Conservation (phyloP, 2,888 invertebrate genomes). For the Scaptomyza reducta region DNA sequence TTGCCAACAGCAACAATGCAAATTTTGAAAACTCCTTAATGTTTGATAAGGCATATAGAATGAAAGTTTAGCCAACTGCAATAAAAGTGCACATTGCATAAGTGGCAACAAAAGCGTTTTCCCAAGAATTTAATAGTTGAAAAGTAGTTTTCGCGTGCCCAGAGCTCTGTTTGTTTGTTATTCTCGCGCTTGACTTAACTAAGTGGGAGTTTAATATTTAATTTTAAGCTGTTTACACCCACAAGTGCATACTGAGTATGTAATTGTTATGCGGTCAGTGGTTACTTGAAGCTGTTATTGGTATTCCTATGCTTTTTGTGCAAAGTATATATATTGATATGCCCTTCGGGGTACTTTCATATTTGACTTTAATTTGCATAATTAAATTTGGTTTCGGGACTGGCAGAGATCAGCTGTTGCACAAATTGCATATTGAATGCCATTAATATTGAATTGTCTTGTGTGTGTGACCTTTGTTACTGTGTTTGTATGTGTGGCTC, state of each 20-base stretch:
- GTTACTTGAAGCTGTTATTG: background rate
- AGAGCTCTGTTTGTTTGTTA: background rate
- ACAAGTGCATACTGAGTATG: background rate
- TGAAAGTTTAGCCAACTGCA: constrained; percentile 63
- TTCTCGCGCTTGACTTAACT: background rate
- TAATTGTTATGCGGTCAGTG: constrained; percentile 25
- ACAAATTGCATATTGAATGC: constrained; percentile 37
- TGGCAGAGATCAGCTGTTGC: constrained; percentile 1
- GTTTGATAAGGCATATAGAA: constrained; percentile 63
- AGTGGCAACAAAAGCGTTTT: constrained; percentile 6
- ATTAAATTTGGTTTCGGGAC: constrained; percentile 45
- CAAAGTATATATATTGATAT: constrained; percentile 16
- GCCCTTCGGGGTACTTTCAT: constrained; percentile 22
- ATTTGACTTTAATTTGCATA: constrained; percentile 52
- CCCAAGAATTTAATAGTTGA: background rate
- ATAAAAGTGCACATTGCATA: constrained; percentile 29
- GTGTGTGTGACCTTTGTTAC: background rate
- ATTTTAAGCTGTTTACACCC: background rate
- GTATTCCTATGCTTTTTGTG: background rate
- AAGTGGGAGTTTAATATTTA: background rate
- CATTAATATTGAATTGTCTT: constrained; percentile 47
- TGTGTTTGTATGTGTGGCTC: background rate
- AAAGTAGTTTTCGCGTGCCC: constrained; percentile 3
- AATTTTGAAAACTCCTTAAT: constrained; percentile 63
- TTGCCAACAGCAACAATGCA: constrained; percentile 40